Base-by-base conservation (phyloP, 2,113 vertebrate genomes). In the Seriola quinqueradiata region DNA sequence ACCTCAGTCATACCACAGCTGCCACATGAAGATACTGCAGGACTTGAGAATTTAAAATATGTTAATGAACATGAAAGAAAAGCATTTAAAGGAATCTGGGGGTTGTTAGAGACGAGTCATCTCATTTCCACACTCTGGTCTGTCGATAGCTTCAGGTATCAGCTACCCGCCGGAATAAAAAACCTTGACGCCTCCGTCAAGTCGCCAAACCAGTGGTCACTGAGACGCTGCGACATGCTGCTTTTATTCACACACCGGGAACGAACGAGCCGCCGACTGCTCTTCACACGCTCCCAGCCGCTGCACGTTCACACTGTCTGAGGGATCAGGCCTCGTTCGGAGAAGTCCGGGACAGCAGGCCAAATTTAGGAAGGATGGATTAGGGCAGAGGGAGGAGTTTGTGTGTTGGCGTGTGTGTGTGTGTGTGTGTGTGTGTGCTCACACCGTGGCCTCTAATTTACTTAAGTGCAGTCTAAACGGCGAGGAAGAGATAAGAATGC, bases 381-480 rank as follows among this genome's bases (percentile, higher is more conserved):
- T 59, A 66, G 5, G 5, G 1, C 63, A 3, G n/a, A 71, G 32
- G 75, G 60, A 73, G 60, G 67, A 68, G 61, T 66, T 54, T 58
- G 73, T 83, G 61, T 28, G 58, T 82, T 54, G 40, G 73, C 81
- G 61, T 28, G 58, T 72, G 61, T 59, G 73, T 83, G 61, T 32
- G 59, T 72, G 61, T 59, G 73, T 83, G 61, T 32, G 59, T 72
- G 61, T 59, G 73, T 83, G 61, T 32, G 59, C 80, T 73, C 60
- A 57, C 79, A 57, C 79, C 34, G 67, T 38, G 71, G 77, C 75
- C 85, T 90, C 82, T 87, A 90, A 93, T 92, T 90, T 87, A 85
- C 76, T 81, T 82, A 90, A 92, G 85, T 89, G 87, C 82, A 5
- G 70, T 61, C 71, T 88, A 82, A 92, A 90, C 17, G 76, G 23